These are phyloP conservation scores for Sinhomidia bicolor DNA, from an alignment of 2,888 invertebrate genomes.

Conservation along the genomic window DNA sequence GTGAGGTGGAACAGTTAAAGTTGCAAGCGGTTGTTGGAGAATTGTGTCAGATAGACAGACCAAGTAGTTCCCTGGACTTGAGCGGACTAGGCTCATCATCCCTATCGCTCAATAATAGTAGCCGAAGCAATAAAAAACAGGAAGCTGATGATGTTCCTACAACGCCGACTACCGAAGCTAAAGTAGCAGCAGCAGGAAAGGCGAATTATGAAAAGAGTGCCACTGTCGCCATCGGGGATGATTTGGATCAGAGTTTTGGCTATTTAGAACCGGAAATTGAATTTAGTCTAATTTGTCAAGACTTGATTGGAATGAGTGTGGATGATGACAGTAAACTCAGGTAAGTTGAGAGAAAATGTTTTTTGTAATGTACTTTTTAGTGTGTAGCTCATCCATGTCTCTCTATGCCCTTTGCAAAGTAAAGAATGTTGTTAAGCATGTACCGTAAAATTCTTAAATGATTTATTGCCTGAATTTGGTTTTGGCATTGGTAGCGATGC, in stretches of 20 bases:
- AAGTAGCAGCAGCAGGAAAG: background rate
- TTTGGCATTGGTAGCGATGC: background rate
- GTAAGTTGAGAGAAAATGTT: constrained; percentile 53
- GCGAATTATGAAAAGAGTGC: constrained; percentile 17
- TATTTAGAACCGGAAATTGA: constrained; percentile 72
- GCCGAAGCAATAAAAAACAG: constrained; percentile 8
- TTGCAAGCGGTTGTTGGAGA: constrained; percentile 78
- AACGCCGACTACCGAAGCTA: background rate
- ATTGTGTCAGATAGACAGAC: constrained; percentile 72
- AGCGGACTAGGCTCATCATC: constrained; percentile 26
- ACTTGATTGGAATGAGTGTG: constrained; percentile 74
- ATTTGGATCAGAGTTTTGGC: constrained; percentile 51
- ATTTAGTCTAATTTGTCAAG: constrained; percentile 70
- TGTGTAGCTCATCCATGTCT: constrained; percentile 8
- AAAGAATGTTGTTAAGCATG: background rate
- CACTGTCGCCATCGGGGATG: constrained; percentile 35
- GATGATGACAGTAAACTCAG: constrained; percentile 78
- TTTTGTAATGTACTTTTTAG: background rate
- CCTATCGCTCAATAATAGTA: constrained; percentile 9
- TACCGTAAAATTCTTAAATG: background rate
- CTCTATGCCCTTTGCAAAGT: background rate
- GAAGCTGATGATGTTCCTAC: background rate
- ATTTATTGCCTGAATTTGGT: background rate
- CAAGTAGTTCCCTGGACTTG: constrained; percentile 26
- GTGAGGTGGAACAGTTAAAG: constrained; percentile 78